Conservation (phyloP, 2,797 vertebrate genomes). For the Intellagama lesueurii region DNA sequence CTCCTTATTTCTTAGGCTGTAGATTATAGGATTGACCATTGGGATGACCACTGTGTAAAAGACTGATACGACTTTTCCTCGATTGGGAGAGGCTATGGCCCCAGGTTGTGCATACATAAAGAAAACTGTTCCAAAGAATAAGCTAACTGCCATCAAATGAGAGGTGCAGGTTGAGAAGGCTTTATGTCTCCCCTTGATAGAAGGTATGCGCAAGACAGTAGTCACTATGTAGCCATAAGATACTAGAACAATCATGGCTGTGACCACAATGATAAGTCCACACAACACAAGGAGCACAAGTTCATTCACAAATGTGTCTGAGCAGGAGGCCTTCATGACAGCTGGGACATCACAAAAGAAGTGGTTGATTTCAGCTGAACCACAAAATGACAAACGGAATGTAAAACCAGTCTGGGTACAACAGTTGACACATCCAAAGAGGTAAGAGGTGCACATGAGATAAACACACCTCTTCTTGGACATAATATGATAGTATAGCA, state of each 20-base stretch:
- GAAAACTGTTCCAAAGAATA: conserved; percentile 72
- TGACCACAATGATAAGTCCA: conserved; percentile 64
- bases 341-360: conserved; percentile 76
- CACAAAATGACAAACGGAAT: conserved; percentile 71
- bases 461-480: conserved; percentile 46
- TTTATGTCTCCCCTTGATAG: conserved; percentile 61
- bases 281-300: conserved; percentile 59
- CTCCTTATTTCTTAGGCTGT: conserved; percentile 70
- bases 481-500: conserved; percentile 67
- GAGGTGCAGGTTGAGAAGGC: conserved; percentile 75
- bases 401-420: conserved; percentile 68
- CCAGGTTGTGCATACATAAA: conserved; percentile 74
- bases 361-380: conserved; percentile 61
- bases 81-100: conserved; percentile 57
- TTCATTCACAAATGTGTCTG: conserved; percentile 60
- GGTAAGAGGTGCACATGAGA: conserved; percentile 43
- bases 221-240: conserved; percentile 71
- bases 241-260: conserved; percentile 51
- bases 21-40: conserved; percentile 76
- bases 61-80: conserved; percentile 68
- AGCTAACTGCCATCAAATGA: conserved; percentile 66
- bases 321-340: conserved; percentile 69
- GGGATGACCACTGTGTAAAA: conserved; percentile 71
- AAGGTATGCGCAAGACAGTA: conserved; percentile 62
- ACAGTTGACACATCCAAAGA: conserved; percentile 66